phyloP scores from a whole-genome alignment of 2,888 invertebrate species.

The Antitype chi region DNA sequence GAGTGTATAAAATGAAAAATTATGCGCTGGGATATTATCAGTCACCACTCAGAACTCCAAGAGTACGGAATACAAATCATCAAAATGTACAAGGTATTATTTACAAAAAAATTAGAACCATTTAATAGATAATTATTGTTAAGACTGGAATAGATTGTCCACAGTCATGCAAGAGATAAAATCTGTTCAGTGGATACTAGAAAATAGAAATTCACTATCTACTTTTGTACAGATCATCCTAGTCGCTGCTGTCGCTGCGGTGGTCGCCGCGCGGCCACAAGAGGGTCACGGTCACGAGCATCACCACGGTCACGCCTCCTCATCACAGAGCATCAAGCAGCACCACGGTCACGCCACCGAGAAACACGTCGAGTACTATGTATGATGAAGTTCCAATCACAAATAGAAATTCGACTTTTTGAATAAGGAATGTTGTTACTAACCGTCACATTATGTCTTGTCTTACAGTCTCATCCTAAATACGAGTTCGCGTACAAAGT shows the following conservation, averaged over 20 bases:
- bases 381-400: slow-evolving; percentile 1
- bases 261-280: slow-evolving; percentile 40
- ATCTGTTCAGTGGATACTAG: background rate
- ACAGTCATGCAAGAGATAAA: no score
- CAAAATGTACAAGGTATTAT: slow-evolving; percentile 45
- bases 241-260: slow-evolving; percentile 27
- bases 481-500: slow-evolving; percentile 84
- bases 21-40: slow-evolving; percentile 15
- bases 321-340: slow-evolving; percentile 71
- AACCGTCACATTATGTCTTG: no score
- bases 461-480: slow-evolving; percentile 44
- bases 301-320: slow-evolving; percentile 66
- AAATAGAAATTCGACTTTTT: no score
- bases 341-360: slow-evolving; percentile 47
- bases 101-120: background rate
- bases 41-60: slow-evolving; percentile 7
- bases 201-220: background rate
- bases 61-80: slow-evolving; percentile 7
- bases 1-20: slow-evolving; percentile 29
- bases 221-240: slow-evolving; percentile 20
- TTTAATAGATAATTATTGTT: no score
- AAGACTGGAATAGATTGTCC: no score
- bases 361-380: slow-evolving; percentile 52
- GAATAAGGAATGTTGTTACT: no score
- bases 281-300: slow-evolving; percentile 46